Evolutionary conservation across 2,113 vertebrate genomes (phyloP).

Genomic region (Pituophis catenifer): DNA sequence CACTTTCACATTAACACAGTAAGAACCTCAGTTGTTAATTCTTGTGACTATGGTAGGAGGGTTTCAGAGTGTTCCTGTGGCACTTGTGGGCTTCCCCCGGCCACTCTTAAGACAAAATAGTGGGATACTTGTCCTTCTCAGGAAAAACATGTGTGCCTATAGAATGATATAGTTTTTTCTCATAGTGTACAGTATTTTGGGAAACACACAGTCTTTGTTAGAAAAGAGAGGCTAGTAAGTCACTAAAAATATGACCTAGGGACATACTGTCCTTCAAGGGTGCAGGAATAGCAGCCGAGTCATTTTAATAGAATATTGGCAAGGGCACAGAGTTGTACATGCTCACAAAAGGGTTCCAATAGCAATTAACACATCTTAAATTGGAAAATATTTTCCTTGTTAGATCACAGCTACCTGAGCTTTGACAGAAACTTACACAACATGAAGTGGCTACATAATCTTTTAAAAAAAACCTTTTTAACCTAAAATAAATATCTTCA

Average conservation of each 20-base stretch:
- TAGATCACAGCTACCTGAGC: conserved; percentile 64
- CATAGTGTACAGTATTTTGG: conserved; percentile 9
- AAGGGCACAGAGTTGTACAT: conserved; percentile 51
- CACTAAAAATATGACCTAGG: conserved; percentile 60
- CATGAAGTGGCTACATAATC: conserved; percentile 28
- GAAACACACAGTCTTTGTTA: conserved; percentile 49
- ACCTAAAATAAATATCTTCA: background rate
- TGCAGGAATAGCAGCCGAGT: conserved; percentile 71
- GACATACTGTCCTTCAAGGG: conserved; percentile 66
- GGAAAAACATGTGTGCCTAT: background rate
- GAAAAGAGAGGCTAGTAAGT: conserved; percentile 1
- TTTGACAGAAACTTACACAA: conserved; percentile 41
- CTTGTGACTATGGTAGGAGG: background rate
- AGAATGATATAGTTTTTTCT: conserved; percentile 37
- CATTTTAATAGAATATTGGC: conserved; percentile 53
- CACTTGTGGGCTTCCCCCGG: background rate
- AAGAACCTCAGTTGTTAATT: background rate
- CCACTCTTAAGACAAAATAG: background rate
- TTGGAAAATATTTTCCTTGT: conserved; percentile 74
- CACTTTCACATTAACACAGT: background rate
- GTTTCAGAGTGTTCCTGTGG: background rate
- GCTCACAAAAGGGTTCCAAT: conserved; percentile 57
- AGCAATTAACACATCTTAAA: conserved; percentile 58
- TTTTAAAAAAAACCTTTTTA: conserved; percentile 38
- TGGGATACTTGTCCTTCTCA: background rate